Evolutionary conservation across 2,113 vertebrate genomes (phyloP), one percentile per base, ranked within the genome.

Genomic region (Synchiropus splendidus): DNA sequence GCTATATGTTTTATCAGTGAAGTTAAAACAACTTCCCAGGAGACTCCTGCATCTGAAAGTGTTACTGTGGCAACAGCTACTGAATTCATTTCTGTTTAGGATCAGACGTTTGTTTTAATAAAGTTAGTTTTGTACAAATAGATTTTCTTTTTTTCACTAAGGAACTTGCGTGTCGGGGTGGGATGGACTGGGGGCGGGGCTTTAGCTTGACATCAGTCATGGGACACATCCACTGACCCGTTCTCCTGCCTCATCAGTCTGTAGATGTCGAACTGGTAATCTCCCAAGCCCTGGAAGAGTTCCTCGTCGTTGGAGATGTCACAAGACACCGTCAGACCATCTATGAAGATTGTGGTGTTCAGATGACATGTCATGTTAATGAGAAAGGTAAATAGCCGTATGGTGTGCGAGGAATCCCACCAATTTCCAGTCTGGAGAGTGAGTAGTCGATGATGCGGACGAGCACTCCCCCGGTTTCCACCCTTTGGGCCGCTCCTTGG

Each of bases 261-360:
- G 70, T 98, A 99, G 78, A 97, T 86, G 2, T 96, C 92, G 76
- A 94, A 99, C 82, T 99, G 95, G 46, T 89, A 90, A 58, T 98
- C 94, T 21, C 94, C 95, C 12, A 80, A 36, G 5, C 95, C 94
- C 55, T 86, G 82, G 56, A 99, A 99, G 2, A 98, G 82, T 42
- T 89, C 89, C 42, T 91, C 82, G 0, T 99, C 94, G 0, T 66
- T 53, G 1, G 92, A 88, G 16, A 99, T 88, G 54, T 99, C 93
- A 16, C 92, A 96, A 42, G 92, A 98, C 14, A 97, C 89, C 0
- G 87, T 92, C 11, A 96, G 67, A 1, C 87, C 90, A 1, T 96
- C 93, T 88, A 31, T 1, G 38, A 13, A 17, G 12, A 39, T 13
- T 2, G 16, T 5, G 9, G 3, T 13, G 4, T 12, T 8, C 9